Percentiles rank a stretch among this genome's conserved stretches.
phyloP scores from a whole-genome alignment of 1,140 invertebrate genomes.

The Delia radicum region DNA sequence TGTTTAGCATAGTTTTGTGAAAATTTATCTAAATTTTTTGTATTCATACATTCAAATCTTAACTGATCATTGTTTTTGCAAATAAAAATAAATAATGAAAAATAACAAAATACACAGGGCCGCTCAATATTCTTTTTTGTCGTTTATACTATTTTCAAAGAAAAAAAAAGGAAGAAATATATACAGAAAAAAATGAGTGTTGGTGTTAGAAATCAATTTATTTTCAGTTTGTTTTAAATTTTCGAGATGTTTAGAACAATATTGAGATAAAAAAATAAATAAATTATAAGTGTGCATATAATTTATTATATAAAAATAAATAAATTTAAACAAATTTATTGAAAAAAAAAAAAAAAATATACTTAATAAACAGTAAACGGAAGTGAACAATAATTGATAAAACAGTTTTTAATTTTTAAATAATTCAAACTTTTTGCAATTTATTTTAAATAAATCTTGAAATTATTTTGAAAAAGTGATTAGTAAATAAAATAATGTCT shows the following conservation, averaged over 20 bases:
- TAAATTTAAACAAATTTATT: not conserved
- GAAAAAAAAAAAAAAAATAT: not conserved
- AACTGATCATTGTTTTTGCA: not conserved
- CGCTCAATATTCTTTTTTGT: not conserved
- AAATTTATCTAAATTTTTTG: not conserved
- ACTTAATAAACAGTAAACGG: not conserved
- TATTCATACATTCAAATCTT: not conserved
- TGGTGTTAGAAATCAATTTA: constrained; percentile 9
- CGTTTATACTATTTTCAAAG: not conserved
- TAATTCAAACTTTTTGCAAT: not conserved
- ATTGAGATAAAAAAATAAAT: constrained; percentile 14
- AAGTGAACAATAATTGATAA: not conserved
- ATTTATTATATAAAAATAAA: constrained; percentile 11
- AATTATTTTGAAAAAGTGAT: not conserved
- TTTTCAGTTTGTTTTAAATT: constrained; percentile 55
- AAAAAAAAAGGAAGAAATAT: constrained; percentile 12
- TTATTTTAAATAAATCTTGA: not conserved
- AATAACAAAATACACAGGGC: not conserved
- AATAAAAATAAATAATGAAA: not conserved
- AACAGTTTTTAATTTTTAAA: not conserved
- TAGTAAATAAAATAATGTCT: not conserved
- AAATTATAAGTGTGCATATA: constrained; percentile 7
- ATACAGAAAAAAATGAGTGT: constrained; percentile 14
- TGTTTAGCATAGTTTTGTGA: not conserved
- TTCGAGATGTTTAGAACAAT: constrained; percentile 52